Evolutionary conservation across 2,888 invertebrate species (phyloP), one percentile per base, ranked within the genome.

Genomic region (Cactoblastis cactorum): DNA sequence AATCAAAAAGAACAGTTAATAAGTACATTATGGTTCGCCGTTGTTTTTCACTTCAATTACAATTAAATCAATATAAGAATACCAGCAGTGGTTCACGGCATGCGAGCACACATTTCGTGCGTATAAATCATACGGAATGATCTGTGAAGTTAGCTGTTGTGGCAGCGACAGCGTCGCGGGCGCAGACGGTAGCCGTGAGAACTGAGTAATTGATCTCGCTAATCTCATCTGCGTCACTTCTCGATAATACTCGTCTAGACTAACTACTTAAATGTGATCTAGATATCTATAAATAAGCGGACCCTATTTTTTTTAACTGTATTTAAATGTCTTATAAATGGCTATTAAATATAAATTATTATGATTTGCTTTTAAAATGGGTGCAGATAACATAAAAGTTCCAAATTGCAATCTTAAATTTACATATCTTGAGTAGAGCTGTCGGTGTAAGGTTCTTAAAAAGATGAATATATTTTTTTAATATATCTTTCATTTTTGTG

Each of bases 131-230:
- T 46, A 34, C 43, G 5, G 49, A 33, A 41, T 41, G 38, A 49
- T 49, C 33, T 49, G 34, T 53, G 52, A 55, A 37, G 46, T 52
- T 50, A 53, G 50, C 49, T 51, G 48, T 50, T 46, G 37, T 48
- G 43, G 51, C 37, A 56, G 55, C 50, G 62, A 60, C 62, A 61
- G 65, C 60, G 52, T 57, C 59, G 61, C 61, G 64, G 59, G 39
- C 55, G 46, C 56, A 47, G 54, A 57, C 56, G 56, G 54, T 53
- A 41, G 49, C 68, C 85, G 85, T 86, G 86, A 83, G 87, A 86
- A 85, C 84, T 67, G 61, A 75, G 70, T 80, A 80, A 84, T 84
- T 83, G 83, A 83, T 81, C 74, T 74, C 63, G 68, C 74, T 81
- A 82, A 85, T 85, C 83, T 80, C 72, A 79, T 80, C 79, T 73